Conservation (phyloP, 2,113 vertebrate genomes). For the Poeciliopsis prolifica region DNA sequence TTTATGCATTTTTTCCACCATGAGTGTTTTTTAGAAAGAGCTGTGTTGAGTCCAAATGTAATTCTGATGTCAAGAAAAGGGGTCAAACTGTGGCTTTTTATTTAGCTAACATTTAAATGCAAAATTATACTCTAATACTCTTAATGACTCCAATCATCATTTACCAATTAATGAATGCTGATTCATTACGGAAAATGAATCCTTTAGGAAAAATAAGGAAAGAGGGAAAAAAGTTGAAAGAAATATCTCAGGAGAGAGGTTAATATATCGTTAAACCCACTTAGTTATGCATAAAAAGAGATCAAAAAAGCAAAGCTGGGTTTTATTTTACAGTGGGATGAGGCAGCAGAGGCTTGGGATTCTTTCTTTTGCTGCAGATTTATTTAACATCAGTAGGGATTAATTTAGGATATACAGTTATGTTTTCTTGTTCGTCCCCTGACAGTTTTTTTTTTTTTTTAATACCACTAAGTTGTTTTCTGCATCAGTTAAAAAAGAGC, state of each 20-base stretch:
- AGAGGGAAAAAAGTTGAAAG: slow-evolving; percentile 16
- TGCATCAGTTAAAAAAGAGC: not conserved
- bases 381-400: not conserved
- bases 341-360: not conserved
- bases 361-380: not conserved
- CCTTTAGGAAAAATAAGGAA: slow-evolving; percentile 36
- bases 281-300: not conserved
- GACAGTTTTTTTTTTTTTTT: not conserved
- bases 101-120: not conserved
- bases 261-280: slow-evolving; percentile 1
- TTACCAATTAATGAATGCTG: slow-evolving; percentile 63
- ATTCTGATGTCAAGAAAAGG: not conserved
- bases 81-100: not conserved
- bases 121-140: slow-evolving; percentile 8
- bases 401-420: not conserved
- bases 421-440: not conserved
- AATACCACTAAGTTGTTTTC: not conserved
- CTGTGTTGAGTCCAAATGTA: slow-evolving; percentile 1
- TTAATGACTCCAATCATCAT: slow-evolving; percentile 54
- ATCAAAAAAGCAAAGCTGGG: not conserved
- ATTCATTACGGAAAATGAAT: slow-evolving; percentile 64
- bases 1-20: slow-evolving; percentile 28
- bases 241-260: not conserved
- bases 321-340: not conserved
- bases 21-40: slow-evolving; percentile 3